These are phyloP conservation scores for Zelostemma sp. DNA, from an alignment of 1,140 invertebrate genomes.

Conservation along the genomic window DNA sequence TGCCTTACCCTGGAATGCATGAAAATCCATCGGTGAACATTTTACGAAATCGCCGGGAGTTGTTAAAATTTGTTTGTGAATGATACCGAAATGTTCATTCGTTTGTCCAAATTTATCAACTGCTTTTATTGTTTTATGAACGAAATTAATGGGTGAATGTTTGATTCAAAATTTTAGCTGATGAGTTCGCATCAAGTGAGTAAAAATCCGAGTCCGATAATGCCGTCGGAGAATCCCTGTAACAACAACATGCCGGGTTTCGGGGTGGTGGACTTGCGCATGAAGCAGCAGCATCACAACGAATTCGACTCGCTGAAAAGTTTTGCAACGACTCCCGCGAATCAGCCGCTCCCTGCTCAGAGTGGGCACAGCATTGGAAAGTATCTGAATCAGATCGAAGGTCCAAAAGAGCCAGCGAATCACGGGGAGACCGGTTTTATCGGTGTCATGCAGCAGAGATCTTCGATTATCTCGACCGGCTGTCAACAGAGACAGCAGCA, in stretches of 20 bases:
- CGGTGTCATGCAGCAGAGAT: conserved; percentile 66
- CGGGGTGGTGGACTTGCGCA: conserved; percentile 65
- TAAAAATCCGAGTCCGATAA: conserved; percentile 67
- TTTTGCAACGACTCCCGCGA: conserved; percentile 55
- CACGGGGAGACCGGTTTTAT: conserved; percentile 57
- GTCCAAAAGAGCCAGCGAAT: conserved; percentile 52
- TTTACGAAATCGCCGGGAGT: too few species aligned
- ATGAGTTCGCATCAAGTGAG: conserved; percentile 65
- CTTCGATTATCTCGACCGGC: conserved; percentile 58
- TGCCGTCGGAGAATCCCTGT: conserved; percentile 57
- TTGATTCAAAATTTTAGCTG: conserved; percentile 27
- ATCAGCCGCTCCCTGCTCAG: conserved; percentile 68
- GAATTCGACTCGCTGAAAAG: conserved; percentile 54
- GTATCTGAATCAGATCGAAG: conserved; percentile 73
- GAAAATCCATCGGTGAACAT: conserved; percentile 53
- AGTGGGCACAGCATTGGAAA: conserved; percentile 73
- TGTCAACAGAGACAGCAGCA: conserved; percentile 51
- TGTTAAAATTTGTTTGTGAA: conserved; percentile 64
- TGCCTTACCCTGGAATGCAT: conserved; percentile 57
- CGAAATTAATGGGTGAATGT: background rate
- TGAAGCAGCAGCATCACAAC: conserved; percentile 61
- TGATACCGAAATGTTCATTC: conserved; percentile 72
- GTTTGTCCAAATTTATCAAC: conserved; percentile 51
- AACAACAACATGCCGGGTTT: conserved; percentile 52
- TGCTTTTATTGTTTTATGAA: conserved; percentile 35